phyloP scores from a whole-genome alignment of 1,140 invertebrate genomes.

The Globodera ellingtonae region DNA sequence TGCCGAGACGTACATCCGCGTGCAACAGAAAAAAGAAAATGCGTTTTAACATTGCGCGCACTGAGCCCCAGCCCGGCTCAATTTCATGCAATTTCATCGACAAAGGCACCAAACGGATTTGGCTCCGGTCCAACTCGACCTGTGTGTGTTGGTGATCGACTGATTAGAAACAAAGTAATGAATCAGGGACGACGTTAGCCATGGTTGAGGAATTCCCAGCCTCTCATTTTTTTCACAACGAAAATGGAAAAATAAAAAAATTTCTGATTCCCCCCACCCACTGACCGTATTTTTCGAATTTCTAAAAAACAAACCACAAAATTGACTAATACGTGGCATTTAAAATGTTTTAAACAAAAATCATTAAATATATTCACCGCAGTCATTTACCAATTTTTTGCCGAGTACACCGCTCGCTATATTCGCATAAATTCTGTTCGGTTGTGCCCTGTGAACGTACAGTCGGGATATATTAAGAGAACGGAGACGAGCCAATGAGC shows the following conservation, averaged over 20 bases:
- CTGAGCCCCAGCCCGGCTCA: background rate
- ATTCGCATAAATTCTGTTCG: background rate
- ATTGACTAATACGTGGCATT: too few species aligned
- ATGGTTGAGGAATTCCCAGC: too few species aligned
- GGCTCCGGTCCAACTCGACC: background rate
- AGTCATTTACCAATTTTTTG: background rate
- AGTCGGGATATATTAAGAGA: slow-evolving; percentile 10
- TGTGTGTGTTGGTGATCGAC: background rate
- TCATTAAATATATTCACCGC: too few species aligned
- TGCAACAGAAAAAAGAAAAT: background rate
- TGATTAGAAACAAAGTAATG: too few species aligned
- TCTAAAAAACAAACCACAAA: too few species aligned
- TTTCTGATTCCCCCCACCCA: too few species aligned
- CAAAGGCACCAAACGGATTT: background rate
- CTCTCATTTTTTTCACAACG: too few species aligned
- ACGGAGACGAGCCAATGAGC: background rate
- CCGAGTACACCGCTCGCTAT: background rate
- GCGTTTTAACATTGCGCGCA: background rate
- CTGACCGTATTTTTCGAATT: too few species aligned
- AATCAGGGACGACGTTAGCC: too few species aligned
- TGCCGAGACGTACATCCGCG: background rate
- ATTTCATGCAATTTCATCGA: background rate
- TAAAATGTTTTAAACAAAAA: too few species aligned
- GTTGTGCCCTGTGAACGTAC: slow-evolving; percentile 9
- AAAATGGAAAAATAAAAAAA: too few species aligned